Percentiles rank a stretch among this genome's conserved stretches.
Conservation (phyloP, 2,797 vertebrate species). For the Streptopelia turtur region DNA sequence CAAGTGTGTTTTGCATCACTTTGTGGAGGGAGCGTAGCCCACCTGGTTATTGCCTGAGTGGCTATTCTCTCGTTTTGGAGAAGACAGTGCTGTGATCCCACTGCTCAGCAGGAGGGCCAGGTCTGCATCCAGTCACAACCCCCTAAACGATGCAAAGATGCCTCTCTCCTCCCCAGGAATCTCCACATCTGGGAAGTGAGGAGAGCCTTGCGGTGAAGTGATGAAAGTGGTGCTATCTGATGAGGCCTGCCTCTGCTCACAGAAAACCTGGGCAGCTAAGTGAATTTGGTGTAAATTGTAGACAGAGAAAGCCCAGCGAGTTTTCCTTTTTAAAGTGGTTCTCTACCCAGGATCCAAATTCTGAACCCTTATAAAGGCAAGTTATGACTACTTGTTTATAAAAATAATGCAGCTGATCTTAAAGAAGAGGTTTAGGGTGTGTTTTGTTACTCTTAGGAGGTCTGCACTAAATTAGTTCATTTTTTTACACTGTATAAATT, state of each 20-base stretch:
- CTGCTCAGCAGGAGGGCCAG: not conserved
- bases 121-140: not conserved
- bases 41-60: not conserved
- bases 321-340: not conserved
- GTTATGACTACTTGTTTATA: not conserved
- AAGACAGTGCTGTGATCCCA: not conserved
- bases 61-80: not conserved
- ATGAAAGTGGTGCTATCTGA: not conserved
- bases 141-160: not conserved
- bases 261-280: not conserved
- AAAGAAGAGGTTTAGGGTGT: not conserved
- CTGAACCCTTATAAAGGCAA: not conserved
- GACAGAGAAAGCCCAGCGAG: not conserved
- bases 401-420: not conserved
- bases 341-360: not conserved
- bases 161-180: not conserved
- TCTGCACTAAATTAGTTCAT: not conserved
- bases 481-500: conserved; percentile 2
- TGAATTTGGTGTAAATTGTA: not conserved
- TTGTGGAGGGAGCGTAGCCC: not conserved
- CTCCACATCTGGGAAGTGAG: not conserved
- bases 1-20: not conserved
- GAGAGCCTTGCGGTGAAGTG: not conserved
- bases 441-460: conserved; percentile 25
- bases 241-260: not conserved